Conservation (phyloP, 2,113 vertebrate genomes). For the Caloenas nicobarica region DNA sequence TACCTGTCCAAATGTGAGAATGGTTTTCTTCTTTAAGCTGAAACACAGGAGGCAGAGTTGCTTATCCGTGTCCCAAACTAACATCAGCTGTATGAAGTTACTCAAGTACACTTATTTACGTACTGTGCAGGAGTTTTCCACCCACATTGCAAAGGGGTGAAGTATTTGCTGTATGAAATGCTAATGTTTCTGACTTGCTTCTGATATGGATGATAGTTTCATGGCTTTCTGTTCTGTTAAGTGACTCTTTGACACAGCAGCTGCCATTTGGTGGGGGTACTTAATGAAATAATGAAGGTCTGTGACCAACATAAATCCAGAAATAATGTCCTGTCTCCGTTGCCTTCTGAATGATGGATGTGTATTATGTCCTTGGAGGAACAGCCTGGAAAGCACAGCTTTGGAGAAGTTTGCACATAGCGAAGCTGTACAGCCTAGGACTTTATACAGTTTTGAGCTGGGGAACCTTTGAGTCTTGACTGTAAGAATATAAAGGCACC, state of each 20-base stretch:
- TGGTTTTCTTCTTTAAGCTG: not conserved
- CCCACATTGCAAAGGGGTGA: not conserved
- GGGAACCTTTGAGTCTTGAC: not conserved
- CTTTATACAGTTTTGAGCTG: not conserved
- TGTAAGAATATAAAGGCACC: not conserved
- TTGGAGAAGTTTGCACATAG: not conserved
- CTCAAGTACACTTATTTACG: not conserved
- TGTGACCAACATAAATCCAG: not conserved
- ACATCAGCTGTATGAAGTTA: not conserved
- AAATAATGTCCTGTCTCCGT: not conserved
- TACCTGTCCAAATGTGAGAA: fast-evolving
- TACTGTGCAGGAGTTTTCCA: not conserved
- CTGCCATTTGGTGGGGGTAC: not conserved
- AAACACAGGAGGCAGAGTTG: not conserved
- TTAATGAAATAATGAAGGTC: not conserved
- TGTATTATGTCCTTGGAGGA: not conserved
- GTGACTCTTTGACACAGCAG: not conserved
- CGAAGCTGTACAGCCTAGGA: not conserved
- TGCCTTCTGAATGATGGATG: not conserved
- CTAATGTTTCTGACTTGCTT: not conserved
- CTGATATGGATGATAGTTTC: not conserved
- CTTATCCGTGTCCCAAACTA: not conserved
- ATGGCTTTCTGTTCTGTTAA: not conserved
- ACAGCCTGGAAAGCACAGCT: not conserved
- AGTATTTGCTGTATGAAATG: not conserved